These are phyloP conservation scores for Echinometra lucunter DNA, from an alignment of 53 echinoderm and acorn worm species.

Conservation along the genomic window DNA sequence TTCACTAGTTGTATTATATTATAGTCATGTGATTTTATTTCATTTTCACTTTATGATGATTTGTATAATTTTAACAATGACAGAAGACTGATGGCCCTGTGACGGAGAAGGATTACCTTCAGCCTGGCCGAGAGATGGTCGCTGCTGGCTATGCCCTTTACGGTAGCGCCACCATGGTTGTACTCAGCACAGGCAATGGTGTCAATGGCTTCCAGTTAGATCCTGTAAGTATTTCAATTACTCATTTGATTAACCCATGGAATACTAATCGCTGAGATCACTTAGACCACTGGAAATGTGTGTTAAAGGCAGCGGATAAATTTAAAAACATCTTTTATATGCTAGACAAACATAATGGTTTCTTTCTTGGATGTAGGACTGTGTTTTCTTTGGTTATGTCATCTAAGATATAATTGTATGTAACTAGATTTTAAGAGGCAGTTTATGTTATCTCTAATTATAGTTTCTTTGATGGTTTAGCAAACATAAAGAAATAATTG, in stretches of 20 bases:
- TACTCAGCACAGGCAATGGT: conserved; percentile 85
- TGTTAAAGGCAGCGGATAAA: not conserved
- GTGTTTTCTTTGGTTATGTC: no score
- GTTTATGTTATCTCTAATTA: no score
- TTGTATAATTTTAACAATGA: conserved; percentile 15
- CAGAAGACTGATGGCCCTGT: conserved; percentile 69
- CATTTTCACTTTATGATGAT: not conserved
- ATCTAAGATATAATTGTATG: no score
- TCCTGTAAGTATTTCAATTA: conserved; percentile 83
- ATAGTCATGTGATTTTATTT: not conserved
- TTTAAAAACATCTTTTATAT: not conserved
- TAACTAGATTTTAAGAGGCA: no score
- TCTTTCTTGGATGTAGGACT: not conserved
- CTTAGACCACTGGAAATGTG: no score
- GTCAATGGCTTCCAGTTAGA: conserved; percentile 99
- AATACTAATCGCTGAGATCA: no score
- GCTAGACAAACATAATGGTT: not conserved
- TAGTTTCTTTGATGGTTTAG: no score
- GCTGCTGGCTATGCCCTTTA: conserved; percentile 99
- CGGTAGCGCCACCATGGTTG: conserved; percentile 98
- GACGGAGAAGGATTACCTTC: conserved; percentile 79
- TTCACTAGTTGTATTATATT: not conserved
- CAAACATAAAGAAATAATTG: no score
- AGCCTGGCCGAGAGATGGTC: conserved; percentile 90
- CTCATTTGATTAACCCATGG: no score